A percentile compares a stretch with the other conserved stretches of the same genome.
Evolutionary conservation across 1,140 invertebrate species (phyloP).

Genomic region (Drosophila simulans): DNA sequence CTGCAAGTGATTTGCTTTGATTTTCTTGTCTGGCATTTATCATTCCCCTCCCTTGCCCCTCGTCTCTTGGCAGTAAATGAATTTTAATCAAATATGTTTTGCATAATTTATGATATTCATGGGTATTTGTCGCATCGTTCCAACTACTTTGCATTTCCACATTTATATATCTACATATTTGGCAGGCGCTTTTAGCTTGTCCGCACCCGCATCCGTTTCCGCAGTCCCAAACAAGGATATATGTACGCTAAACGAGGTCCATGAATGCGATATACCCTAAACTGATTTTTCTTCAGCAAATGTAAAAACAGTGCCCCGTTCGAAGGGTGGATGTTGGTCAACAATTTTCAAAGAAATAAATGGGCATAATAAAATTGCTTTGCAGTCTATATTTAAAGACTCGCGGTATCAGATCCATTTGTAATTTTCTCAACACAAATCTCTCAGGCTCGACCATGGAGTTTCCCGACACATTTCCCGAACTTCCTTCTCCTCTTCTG

Average conservation of each 20-base stretch:
- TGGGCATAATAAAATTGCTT: too few relatives aligned
- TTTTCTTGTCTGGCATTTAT: slow-evolving; percentile 69
- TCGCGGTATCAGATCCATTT: background rate
- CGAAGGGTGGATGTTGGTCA: too few relatives aligned
- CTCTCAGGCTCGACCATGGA: background rate
- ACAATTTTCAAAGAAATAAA: too few relatives aligned
- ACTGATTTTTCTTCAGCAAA: background rate
- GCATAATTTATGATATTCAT: slow-evolving; percentile 69
- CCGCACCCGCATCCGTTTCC: slow-evolving; percentile 76
- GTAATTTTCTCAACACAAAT: background rate
- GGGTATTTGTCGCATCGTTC: slow-evolving; percentile 60
- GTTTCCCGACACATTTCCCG: slow-evolving; percentile 2
- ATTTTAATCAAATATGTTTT: slow-evolving; percentile 74
- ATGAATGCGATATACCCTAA: background rate
- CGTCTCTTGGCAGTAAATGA: slow-evolving; percentile 70
- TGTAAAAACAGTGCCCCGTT: background rate
- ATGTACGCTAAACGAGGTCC: background rate
- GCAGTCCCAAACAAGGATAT: slow-evolving; percentile 2
- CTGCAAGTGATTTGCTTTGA: slow-evolving; percentile 80
- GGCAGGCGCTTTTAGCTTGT: slow-evolving; percentile 62
- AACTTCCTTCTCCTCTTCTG: slow-evolving; percentile 17
- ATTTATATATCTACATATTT: slow-evolving; percentile 35
- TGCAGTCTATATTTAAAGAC: too few relatives aligned
- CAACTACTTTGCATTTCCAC: background rate
- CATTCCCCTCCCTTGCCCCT: slow-evolving; percentile 36